Evolutionary conservation across 2,113 vertebrate genomes (phyloP), one percentile per base, ranked within the genome.

Genomic region (Sardina pilchardus): DNA sequence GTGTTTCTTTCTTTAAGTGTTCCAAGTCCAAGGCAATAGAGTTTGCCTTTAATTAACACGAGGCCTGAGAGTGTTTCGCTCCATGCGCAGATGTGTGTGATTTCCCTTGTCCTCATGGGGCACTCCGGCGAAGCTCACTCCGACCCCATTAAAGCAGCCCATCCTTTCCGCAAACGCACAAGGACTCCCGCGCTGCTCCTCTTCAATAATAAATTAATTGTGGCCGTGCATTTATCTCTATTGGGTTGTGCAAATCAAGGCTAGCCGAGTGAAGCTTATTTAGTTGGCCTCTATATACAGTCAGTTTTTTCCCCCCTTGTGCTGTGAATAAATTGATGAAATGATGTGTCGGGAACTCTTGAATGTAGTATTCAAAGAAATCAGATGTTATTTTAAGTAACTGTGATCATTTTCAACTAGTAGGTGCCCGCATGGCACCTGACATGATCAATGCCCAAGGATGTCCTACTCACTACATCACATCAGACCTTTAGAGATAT

Each of bases 111-210:
- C n/a, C 67, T 59, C 39, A 5, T 81, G 24, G 14, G 67, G 14
- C 45, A 24, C 44, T 42, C 82, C 82, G 47, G 82, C 82, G 78
- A 63, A 82, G 83, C 83, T 89, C 88, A 87, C 86, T 89, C 88
- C 87, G 82, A 89, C 91, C 86, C 90, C 89, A 91, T 92, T 89
- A 89, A 90, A 90, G 88, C 90, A 67, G 71, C 80, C 42, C 63
- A 82, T 84, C 48, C 47, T 83, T 83, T 85, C 88, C 85, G 71
- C 75, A 86, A 88, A 89, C 85, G 48, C 81, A 85, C 82, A 71
- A 44, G 39, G 7, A 67, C 82, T 56, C 88, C 82, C 39, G 67
- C 81, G 82, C 82, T 34, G 83, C 87, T 45, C 6, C 83, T 82
- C 30, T 47, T 30, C 24, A 82, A 34, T 90, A 90, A 90, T 90